Evolutionary conservation across 2,888 invertebrate genomes (phyloP).

Genomic region (Cyaniris semiargus): DNA sequence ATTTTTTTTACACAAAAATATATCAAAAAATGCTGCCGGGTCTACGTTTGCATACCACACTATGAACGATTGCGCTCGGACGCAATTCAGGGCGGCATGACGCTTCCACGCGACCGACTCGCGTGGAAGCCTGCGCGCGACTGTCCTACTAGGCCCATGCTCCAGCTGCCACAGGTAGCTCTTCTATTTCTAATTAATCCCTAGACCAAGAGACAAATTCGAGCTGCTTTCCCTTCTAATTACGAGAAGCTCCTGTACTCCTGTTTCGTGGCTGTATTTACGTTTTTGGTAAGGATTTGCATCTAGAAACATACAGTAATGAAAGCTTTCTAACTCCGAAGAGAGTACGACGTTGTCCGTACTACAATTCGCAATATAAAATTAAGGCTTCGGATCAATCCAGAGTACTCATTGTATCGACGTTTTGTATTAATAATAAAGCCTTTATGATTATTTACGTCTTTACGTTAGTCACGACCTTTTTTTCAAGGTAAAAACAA

Average conservation of each 20-base stretch:
- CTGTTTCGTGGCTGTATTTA: slow-evolving; percentile 4
- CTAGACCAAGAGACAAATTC: slow-evolving; percentile 55
- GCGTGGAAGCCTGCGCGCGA: slow-evolving; percentile 78
- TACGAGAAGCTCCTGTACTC: not conserved
- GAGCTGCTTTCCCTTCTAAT: slow-evolving; percentile 45
- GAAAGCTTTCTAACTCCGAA: not conserved
- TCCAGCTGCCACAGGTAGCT: slow-evolving; percentile 68
- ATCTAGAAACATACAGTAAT: not conserved
- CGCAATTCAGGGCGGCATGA: slow-evolving; percentile 56
- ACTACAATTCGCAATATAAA: not conserved
- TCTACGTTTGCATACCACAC: slow-evolving; percentile 38
- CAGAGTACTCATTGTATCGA: too few species aligned
- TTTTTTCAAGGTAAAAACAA: not conserved
- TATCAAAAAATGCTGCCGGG: slow-evolving; percentile 4
- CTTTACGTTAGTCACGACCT: too few species aligned
- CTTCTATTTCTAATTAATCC: slow-evolving; percentile 59
- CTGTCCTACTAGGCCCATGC: slow-evolving; percentile 64
- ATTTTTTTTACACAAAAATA: not conserved
- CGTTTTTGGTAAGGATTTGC: not conserved
- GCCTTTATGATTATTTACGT: not conserved
- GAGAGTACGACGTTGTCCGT: not conserved
- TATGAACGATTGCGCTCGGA: slow-evolving; percentile 50
- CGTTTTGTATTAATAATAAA: not conserved
- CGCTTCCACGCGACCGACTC: slow-evolving; percentile 63
- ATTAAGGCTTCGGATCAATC: not conserved